Evolutionary conservation across 2,797 vertebrate genomes (phyloP), one percentile per base, ranked within the genome.

Genomic region (Typhlichthys eigenmanni): DNA sequence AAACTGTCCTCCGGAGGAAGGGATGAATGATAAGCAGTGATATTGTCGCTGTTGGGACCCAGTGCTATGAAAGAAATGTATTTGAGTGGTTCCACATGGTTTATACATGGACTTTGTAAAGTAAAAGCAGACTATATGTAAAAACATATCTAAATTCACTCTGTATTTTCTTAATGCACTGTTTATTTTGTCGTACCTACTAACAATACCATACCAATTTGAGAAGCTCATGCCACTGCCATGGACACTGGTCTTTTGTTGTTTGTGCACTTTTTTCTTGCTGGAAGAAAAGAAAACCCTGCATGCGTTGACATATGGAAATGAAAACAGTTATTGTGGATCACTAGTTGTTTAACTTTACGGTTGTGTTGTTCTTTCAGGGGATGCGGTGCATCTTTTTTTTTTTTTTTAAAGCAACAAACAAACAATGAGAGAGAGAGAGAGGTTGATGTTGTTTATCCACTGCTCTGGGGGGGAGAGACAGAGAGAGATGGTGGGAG

Each of bases 181-280:
- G 83, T 88, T 89, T 79, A 71, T 78, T 83, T 87, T 87, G 85
- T 83, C 78, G 78, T 84, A 75, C 73, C 66, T 80, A 78, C 54
- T 76, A 69, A 85, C 54, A 65, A 75, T 84, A 72, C 79, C 75
- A 80, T 85, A 85, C 24, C 0, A 29, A 78, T 85, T 85, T 78
- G 54, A 85, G 85, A 87, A 89, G 89, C 89, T 91, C 86, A 88
- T 81, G 78, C 85, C 91, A 93, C 92, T 91, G 91, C 91, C 91
- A 91, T 91, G 79, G 84, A 89, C 85, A 85, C 62, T 72, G 69
- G 83, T 79, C 38, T 77, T 85, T 76, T 86, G 83, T 88, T 89
- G 84, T 88, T 75, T 71, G 84, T 91, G 89, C 83, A 85, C 79
- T 83, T 82, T 68, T 82, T 82, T 86, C 65, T 82, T 90, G 90